Conservation (phyloP, 2,888 invertebrate species). For the Drosophila austrosaltans region DNA sequence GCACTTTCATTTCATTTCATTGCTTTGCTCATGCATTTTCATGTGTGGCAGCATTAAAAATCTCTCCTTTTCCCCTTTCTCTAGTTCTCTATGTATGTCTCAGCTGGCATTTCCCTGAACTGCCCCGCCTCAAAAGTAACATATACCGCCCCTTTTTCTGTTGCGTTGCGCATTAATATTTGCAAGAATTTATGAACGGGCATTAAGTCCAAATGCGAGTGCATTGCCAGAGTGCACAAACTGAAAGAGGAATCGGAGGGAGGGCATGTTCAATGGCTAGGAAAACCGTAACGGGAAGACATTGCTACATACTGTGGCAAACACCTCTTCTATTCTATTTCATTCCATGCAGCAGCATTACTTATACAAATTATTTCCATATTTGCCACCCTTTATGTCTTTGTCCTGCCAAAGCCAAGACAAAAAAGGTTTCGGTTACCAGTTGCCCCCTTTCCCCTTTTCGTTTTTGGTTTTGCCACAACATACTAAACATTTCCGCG, state of each 20-base stretch:
- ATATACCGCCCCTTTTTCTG: conserved; percentile 5
- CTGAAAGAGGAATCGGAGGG: conserved; percentile 15
- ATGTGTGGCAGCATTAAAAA: conserved; percentile 33
- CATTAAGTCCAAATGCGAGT: conserved; percentile 52
- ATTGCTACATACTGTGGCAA: conserved; percentile 17
- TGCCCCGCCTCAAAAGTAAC: conserved; percentile 2
- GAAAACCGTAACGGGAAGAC: conserved; percentile 40
- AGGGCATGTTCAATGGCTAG: conserved; percentile 66
- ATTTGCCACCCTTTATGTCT: conserved; percentile 40
- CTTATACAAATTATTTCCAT: conserved; percentile 35
- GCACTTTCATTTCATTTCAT: conserved; percentile 64
- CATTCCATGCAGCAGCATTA: conserved; percentile 2
- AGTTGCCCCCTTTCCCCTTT: background rate
- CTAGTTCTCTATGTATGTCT: conserved; percentile 31
- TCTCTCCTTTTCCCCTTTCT: conserved; percentile 50
- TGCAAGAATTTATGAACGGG: conserved; percentile 45
- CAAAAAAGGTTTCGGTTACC: conserved; percentile 1
- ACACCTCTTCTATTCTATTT: background rate
- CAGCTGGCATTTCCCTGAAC: conserved; percentile 15
- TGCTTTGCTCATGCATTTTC: conserved; percentile 48
- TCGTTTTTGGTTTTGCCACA: conserved; percentile 23
- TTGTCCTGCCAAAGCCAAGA: conserved; percentile 22
- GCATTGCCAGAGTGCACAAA: conserved; percentile 15
- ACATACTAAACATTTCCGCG: conserved; percentile 65
- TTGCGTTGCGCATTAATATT: conserved; percentile 36